Evolutionary conservation across 2,888 invertebrate species (phyloP), one percentile per base, ranked within the genome.

Genomic region (Graphium colonna): DNA sequence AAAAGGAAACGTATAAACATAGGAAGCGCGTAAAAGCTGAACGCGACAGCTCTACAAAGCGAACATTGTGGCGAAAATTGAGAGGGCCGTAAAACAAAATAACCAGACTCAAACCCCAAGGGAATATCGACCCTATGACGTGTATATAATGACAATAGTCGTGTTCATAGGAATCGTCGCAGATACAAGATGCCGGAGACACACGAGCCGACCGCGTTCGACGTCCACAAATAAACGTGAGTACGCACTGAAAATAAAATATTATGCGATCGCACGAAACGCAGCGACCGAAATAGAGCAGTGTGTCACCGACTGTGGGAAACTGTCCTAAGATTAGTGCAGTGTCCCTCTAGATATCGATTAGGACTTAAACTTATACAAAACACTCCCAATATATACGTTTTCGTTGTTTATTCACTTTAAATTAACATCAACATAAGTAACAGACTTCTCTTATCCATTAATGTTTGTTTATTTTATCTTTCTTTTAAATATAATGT

Each of bases 201-300:
- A 60, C 56, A 56, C 56, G 58, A 58, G 55, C 54, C 56, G 55
- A 42, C 55, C 55, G 54, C 56, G 64, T 57, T 60, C 69, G 66
- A 71, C 67, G 77, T 80, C 84, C 77, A 78, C 80, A 76, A 83
- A 85, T 83, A 84, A 82, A 83, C 79, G 71, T 69, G 77, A 79
- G 78, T 82, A 82, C 81, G 75, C 73, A 82, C 78, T 80, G 79
- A 80, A 84, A 87, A 84, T 87, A 86, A 84, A 84, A 85, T 82
- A 82, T 76, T 77, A 77, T 80, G 78, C 78, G 82, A 84, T 85
- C 79, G 75, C 78, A 79, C 68, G 78, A 79, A 81, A 79, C 80
- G 78, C 76, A 75, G 68, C 60, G 69, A 70, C 77, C 59, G 67
- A 82, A 86, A 86, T 84, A 86, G 71, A 70, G 55, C 52, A 54